These are phyloP conservation scores for Kryptolebias marmoratus DNA, from an alignment of 2,113 vertebrate genomes.

Conservation along the genomic window DNA sequence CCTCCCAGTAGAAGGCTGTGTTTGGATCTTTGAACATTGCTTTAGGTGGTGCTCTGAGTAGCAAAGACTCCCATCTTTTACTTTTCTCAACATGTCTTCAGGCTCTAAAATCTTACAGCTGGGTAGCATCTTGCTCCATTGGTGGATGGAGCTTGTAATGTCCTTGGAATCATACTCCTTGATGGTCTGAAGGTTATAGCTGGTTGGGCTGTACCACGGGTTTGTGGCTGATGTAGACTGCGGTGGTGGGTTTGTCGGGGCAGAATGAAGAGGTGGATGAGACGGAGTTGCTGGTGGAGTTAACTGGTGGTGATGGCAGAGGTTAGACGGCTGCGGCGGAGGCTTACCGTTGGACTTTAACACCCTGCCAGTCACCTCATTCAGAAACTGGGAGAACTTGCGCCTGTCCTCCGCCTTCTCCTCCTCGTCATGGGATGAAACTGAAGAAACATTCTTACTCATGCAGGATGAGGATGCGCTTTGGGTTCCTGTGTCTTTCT, in stretches of 20 bases:
- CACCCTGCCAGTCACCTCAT: constrained; percentile 88
- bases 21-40: constrained; percentile 62
- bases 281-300: constrained; percentile 38
- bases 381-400: constrained; percentile 92
- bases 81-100: constrained; percentile 58
- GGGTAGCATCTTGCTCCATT: constrained; percentile 66
- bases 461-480: constrained; percentile 46
- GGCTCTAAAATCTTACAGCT: constrained; percentile 73
- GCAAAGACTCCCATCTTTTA: constrained; percentile 37
- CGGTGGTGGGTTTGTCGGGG: constrained; percentile 15
- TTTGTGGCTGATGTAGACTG: constrained; percentile 15
- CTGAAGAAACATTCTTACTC: constrained; percentile 65
- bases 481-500: constrained; percentile 52
- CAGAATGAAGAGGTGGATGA: constrained; percentile 19
- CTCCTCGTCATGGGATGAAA: constrained; percentile 65
- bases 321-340: constrained; percentile 46
- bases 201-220: constrained; percentile 52
- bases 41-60: constrained; percentile 53
- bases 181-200: constrained; percentile 57
- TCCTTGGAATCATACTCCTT: constrained; percentile 59
- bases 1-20: constrained; percentile 70
- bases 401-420: constrained; percentile 81
- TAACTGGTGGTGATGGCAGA: constrained; percentile 27
- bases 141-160: constrained; percentile 51
- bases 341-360: constrained; percentile 80